Percentiles rank a stretch among this genome's conserved stretches.
phyloP scores from a whole-genome alignment of 2,113 vertebrate species.

The Panthera leo region DNA sequence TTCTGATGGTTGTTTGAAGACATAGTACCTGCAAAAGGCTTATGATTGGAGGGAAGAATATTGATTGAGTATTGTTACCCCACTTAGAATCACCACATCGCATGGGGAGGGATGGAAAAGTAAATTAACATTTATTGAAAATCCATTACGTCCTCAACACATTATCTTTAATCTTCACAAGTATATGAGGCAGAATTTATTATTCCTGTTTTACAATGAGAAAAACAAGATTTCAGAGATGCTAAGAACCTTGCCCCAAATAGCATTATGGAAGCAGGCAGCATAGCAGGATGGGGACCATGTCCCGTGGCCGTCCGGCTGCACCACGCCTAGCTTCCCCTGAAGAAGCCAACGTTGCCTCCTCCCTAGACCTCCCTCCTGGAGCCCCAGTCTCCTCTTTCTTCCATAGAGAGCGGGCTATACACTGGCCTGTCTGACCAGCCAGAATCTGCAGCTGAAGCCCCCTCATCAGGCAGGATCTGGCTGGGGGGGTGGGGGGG shows the following conservation, averaged over 20 bases:
- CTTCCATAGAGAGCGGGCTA: background rate
- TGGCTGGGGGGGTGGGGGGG: background rate
- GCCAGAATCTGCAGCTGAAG: background rate
- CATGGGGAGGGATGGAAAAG: conserved; percentile 59
- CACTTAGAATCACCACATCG: conserved; percentile 70
- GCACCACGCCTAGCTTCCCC: fast-evolving
- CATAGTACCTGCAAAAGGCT: background rate
- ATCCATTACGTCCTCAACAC: conserved; percentile 70
- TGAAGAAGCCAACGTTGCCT: background rate
- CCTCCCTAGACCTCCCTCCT: fast-evolving
- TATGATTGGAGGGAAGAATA: conserved; percentile 58
- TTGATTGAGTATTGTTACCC: conserved; percentile 56
- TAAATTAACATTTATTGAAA: conserved; percentile 78
- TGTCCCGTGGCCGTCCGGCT: fast-evolving
- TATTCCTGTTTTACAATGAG: conserved; percentile 52
- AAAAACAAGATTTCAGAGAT: conserved; percentile 44
- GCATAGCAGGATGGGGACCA: background rate
- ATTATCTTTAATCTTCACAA: conserved; percentile 74
- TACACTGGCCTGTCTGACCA: no score
- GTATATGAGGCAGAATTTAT: conserved; percentile 1
- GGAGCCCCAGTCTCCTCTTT: background rate
- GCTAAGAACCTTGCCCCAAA: conserved; percentile 51
- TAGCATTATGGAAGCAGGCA: background rate
- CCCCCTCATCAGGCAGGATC: background rate
- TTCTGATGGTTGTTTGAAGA: conserved; percentile 69